Conservation (phyloP, 2,113 vertebrate species). For the Pteronura brasiliensis region DNA sequence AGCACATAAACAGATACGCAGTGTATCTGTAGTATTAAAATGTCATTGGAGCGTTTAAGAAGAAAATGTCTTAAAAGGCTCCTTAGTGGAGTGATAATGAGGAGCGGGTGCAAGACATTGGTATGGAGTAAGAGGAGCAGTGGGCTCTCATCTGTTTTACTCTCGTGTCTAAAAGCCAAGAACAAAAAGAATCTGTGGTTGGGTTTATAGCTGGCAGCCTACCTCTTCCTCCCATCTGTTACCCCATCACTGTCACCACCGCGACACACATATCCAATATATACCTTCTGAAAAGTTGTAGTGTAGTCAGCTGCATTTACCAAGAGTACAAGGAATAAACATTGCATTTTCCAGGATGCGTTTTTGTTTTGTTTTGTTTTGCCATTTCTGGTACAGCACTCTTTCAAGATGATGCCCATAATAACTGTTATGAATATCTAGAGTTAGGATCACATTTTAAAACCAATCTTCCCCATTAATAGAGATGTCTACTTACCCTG, state of each 20-base stretch:
- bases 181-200: not conserved
- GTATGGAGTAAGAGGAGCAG: not conserved
- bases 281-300: not conserved
- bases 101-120: not conserved
- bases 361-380: not conserved
- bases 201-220: constrained; percentile 1
- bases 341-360: not conserved
- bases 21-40: not conserved
- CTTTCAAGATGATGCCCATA: not conserved
- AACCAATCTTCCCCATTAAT: not conserved
- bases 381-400: not conserved
- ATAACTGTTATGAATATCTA: not conserved
- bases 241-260: not conserved
- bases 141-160: not conserved
- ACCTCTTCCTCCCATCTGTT: not conserved
- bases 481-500: not conserved
- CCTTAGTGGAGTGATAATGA: not conserved
- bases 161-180: not conserved
- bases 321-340: not conserved
- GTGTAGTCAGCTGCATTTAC: not conserved
- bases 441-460: constrained; percentile 26
- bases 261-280: not conserved
- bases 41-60: not conserved
- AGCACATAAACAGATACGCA: not conserved
- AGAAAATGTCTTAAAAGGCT: not conserved